These are phyloP conservation scores for Pangasius sanitwongsei DNA, from an alignment of 2,797 vertebrate genomes.

Conservation along the genomic window DNA sequence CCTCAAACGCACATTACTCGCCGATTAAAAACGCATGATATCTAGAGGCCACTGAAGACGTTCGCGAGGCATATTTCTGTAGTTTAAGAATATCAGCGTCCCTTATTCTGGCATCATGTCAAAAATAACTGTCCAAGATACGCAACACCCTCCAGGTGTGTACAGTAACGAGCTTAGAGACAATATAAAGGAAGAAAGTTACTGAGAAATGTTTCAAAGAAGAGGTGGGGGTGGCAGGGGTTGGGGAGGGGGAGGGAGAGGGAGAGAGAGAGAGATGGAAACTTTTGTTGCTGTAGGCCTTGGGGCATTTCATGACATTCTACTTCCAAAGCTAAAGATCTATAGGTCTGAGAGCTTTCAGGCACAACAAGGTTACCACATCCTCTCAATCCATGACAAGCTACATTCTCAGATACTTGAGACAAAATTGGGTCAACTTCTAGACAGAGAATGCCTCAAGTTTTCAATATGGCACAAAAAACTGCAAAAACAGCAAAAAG, in stretches of 20 bases:
- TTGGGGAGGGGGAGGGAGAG: background rate
- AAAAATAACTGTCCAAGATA: background rate
- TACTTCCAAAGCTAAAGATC: slow-evolving; percentile 40
- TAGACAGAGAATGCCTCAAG: background rate
- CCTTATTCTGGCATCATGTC: slow-evolving; percentile 2
- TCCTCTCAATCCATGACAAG: slow-evolving; percentile 58
- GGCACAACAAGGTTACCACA: slow-evolving; percentile 52
- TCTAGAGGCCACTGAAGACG: slow-evolving; percentile 57
- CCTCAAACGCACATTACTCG: slow-evolving; percentile 53
- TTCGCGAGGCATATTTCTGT: slow-evolving; percentile 28
- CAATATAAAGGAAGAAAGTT: background rate
- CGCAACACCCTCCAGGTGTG: background rate
- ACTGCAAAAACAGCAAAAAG: background rate
- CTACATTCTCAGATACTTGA: slow-evolving; percentile 47
- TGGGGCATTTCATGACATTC: slow-evolving; percentile 40
- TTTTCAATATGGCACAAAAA: background rate
- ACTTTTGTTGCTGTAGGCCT: slow-evolving; percentile 13
- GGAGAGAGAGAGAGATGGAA: background rate
- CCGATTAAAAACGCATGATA: slow-evolving; percentile 60
- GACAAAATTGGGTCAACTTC: slow-evolving; percentile 53
- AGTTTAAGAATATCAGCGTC: background rate
- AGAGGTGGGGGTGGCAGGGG: background rate
- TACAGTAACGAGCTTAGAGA: background rate
- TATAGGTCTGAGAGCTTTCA: slow-evolving; percentile 32
- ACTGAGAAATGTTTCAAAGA: background rate